phyloP scores from a whole-genome alignment of 2,113 vertebrate genomes.

The Chunga burmeisteri region DNA sequence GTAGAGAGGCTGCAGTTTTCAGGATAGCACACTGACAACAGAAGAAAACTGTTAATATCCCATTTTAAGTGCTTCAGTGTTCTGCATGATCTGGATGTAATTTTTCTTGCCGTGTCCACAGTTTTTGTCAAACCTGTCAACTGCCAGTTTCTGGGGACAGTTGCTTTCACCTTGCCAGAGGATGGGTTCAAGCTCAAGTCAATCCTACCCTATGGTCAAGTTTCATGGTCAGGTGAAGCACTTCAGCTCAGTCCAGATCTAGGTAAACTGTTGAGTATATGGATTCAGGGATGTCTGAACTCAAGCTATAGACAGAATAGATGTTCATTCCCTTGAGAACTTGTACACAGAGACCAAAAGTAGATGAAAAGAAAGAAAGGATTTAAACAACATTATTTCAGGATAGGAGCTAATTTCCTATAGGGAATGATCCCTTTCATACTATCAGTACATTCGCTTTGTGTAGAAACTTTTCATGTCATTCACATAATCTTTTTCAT shows the following conservation, averaged over 20 bases:
- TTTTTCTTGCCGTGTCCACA: background rate
- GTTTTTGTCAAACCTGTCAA: background rate
- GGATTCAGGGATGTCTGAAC: background rate
- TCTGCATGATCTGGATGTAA: background rate
- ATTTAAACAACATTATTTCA: slow-evolving; percentile 4
- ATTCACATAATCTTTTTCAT: background rate
- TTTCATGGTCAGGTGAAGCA: background rate
- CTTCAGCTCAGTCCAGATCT: background rate
- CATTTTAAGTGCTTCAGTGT: background rate
- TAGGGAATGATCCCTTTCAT: background rate
- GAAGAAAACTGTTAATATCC: background rate
- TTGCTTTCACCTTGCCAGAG: background rate
- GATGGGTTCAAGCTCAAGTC: background rate
- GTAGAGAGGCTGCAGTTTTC: background rate
- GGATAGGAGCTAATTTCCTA: slow-evolving; percentile 34
- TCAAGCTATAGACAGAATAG: background rate
- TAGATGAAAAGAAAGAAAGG: background rate
- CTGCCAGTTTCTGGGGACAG: background rate
- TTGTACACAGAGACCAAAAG: background rate
- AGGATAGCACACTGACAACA: background rate
- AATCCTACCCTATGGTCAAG: background rate
- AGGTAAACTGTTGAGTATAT: background rate
- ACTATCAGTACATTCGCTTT: background rate
- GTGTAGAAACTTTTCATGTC: background rate
- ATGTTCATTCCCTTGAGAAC: background rate